Evolutionary conservation across 2,797 vertebrate species (phyloP), one percentile per base, ranked within the genome.

Genomic region (Hoplostethus mediterraneus): DNA sequence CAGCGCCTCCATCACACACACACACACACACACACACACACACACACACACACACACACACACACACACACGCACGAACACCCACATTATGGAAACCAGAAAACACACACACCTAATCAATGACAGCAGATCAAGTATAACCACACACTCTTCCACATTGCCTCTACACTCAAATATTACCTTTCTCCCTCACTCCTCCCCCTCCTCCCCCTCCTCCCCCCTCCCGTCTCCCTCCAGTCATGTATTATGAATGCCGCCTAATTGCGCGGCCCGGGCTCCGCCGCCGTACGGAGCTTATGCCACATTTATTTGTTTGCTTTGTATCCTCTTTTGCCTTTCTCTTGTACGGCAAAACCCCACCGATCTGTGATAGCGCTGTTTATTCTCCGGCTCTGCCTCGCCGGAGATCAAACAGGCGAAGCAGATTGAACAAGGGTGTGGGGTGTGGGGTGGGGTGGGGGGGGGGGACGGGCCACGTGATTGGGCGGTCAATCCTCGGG

Each of bases 231-330:
- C 86, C 87, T 71, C 52, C 21, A 72, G 87, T 93, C 90, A 93
- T 94, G 91, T 91, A 90, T 92, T 92, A 93, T 94, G 91, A 94
- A 95, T 92, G 87, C 87, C 77, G 76, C 84, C 88, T 93, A 92
- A 94, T 94, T 94, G 93, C 88, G 60, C 84, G 74, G 85, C 88
- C 86, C 80, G 70, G 84, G 86, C 89, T 89, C 21, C 21, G 21
- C 90, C 85, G 82, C 92, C 84, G 84, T 84, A 75, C 77, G 64
- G 82, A 81, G 21, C 21, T 21, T 80, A n/a, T 90, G 88, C 86
- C 90, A 88, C 87, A 82, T 90, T 90, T 91, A 82, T 83, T 91
- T 89, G 84, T 92, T 93, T 93, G 87, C 88, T 92, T 91, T 89
- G 79, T 89, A 89, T 91, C 21, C 87, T 83, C 89, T 87, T 87